Percentiles rank a stretch among this genome's conserved stretches.
Evolutionary conservation across 2,797 vertebrate species (phyloP).

Genomic region (Pangasius larnaudii): DNA sequence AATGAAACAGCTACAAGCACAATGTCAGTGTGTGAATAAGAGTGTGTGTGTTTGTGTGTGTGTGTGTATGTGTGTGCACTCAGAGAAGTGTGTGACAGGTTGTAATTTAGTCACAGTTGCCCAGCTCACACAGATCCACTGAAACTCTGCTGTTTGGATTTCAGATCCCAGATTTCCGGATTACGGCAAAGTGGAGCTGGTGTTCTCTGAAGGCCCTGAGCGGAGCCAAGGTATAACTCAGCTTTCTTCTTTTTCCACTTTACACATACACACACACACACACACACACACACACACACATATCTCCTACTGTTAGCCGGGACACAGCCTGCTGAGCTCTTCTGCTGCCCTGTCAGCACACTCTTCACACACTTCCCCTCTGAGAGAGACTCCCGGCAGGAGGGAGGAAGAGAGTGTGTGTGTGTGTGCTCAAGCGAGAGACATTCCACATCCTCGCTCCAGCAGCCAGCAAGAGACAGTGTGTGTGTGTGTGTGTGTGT

Average conservation of each 20-base stretch:
- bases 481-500: neutral
- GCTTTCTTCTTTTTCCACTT: neutral
- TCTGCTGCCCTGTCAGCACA: slow-evolving; percentile 48
- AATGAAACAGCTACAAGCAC: neutral
- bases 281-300: slow-evolving; percentile 36
- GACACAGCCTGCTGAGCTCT: slow-evolving; percentile 39
- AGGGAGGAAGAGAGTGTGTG: slow-evolving; percentile 16
- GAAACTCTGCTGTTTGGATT: slow-evolving; percentile 54
- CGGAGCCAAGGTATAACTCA: slow-evolving; percentile 82
- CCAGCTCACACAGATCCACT: neutral
- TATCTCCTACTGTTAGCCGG: neutral
- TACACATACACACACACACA: slow-evolving; percentile 19
- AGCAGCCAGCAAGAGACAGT: neutral
- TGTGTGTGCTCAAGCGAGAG: slow-evolving; percentile 29
- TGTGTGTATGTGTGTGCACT: neutral
- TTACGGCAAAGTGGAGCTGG: slow-evolving; percentile 88
- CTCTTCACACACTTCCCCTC: slow-evolving; percentile 61
- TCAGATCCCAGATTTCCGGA: slow-evolving; percentile 91
- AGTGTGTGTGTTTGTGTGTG: neutral
- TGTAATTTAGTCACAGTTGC: neutral
- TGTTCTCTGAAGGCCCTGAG: slow-evolving; percentile 91
- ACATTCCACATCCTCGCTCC: slow-evolving; percentile 2
- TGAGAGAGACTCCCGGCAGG: slow-evolving; percentile 31
- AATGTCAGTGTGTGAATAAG: neutral
- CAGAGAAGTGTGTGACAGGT: neutral